Conservation (phyloP, 2,113 vertebrate genomes). For the Heteronetta atricapilla region DNA sequence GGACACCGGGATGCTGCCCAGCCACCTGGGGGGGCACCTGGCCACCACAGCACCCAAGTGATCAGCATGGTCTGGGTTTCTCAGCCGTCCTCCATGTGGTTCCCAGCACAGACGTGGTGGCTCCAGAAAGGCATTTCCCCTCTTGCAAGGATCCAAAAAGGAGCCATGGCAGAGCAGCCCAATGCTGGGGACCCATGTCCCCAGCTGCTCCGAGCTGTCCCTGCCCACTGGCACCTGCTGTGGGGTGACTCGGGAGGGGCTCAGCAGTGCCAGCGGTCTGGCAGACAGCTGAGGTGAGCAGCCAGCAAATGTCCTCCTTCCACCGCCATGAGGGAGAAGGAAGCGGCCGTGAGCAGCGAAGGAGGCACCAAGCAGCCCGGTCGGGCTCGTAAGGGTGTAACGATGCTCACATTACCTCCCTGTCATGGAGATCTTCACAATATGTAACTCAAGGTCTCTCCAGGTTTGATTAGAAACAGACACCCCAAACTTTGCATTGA, state of each 20-base stretch:
- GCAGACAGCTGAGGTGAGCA: background rate
- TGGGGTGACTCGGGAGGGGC: background rate
- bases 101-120: background rate
- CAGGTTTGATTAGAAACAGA: constrained; percentile 58
- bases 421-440: constrained; percentile 14
- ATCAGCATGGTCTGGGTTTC: background rate
- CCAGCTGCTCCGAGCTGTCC: background rate
- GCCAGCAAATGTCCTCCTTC: background rate
- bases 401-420: background rate
- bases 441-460: background rate
- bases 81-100: accelerated
- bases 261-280: background rate
- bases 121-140: background rate
- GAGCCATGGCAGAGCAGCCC: background rate
- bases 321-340: background rate
- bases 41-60: background rate
- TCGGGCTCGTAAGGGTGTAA: background rate
- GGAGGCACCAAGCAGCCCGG: background rate
- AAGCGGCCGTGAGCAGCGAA: background rate
- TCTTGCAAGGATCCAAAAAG: background rate
- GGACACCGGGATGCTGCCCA: accelerated
- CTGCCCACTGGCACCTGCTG: background rate
- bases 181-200: accelerated
- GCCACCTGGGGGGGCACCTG: background rate
- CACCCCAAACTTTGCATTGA: constrained; percentile 22